phyloP scores from a whole-genome alignment of 1,140 invertebrate species.

The Sycophaga agraensis region DNA sequence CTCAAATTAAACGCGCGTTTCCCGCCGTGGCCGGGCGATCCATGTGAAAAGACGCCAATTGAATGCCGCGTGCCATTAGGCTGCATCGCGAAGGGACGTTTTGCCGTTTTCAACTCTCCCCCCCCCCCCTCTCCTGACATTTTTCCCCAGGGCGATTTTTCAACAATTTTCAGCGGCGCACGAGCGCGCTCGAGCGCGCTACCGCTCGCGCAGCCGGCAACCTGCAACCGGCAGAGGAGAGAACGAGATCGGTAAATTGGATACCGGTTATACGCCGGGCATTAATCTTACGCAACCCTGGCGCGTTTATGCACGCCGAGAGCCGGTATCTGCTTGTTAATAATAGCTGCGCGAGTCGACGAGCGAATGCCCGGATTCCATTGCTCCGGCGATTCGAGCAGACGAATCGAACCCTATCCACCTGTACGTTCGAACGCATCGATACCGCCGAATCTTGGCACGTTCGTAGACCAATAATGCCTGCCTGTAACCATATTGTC shows the following conservation, averaged over 20 bases:
- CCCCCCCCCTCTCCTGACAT: background rate
- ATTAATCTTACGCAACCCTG: conserved; percentile 51
- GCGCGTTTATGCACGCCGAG: background rate
- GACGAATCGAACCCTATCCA: too few species aligned
- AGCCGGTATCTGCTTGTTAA: conserved; percentile 42
- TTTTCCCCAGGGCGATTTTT: conserved; percentile 13
- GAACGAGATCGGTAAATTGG: conserved; percentile 46
- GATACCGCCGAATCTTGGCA: too few species aligned
- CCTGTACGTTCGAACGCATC: too few species aligned
- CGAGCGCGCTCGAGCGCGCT: conserved; percentile 12
- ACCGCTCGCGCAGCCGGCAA: conserved; percentile 29
- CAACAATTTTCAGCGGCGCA: conserved; percentile 7
- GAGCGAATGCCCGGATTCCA: too few species aligned
- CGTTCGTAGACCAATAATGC: too few species aligned
- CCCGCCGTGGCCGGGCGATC: background rate
- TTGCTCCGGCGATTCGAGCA: too few species aligned
- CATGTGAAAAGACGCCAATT: conserved; percentile 16
- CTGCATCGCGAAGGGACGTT: too few species aligned
- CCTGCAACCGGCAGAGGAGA: conserved; percentile 32
- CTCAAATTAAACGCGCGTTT: background rate
- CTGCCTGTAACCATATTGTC: too few species aligned
- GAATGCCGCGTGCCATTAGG: too few species aligned
- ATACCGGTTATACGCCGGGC: conserved; percentile 42
- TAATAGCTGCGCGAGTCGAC: conserved; percentile 39
- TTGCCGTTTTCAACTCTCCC: too few species aligned